Evolutionary conservation across 2,113 vertebrate genomes (phyloP).

Genomic region (Nerophis ophidion): DNA sequence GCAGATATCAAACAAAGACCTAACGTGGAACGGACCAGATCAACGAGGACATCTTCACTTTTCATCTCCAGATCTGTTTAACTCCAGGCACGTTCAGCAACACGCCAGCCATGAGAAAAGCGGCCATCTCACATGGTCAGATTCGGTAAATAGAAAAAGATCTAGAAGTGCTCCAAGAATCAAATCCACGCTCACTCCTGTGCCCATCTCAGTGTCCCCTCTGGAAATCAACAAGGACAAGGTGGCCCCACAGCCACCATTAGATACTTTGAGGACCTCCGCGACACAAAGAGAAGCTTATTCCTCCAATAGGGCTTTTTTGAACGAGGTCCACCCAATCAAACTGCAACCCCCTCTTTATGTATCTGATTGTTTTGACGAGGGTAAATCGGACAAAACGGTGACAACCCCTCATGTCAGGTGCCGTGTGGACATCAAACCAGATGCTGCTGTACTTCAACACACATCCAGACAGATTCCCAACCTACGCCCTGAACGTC

Average conservation of each 20-base stretch:
- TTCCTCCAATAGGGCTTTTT: slow-evolving; percentile 71
- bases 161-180: slow-evolving; percentile 84
- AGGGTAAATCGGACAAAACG: slow-evolving; percentile 62
- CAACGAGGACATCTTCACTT: slow-evolving; percentile 71
- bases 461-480: slow-evolving; percentile 71
- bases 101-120: slow-evolving; percentile 51
- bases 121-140: slow-evolving; percentile 62
- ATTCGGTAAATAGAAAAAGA: slow-evolving; percentile 77
- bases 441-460: slow-evolving; percentile 81
- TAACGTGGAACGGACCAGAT: slow-evolving; percentile 67
- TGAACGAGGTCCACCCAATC: slow-evolving; percentile 92
- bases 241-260: slow-evolving; percentile 60
- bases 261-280: slow-evolving; percentile 59
- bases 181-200: slow-evolving; percentile 76
- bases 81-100: slow-evolving; percentile 58
- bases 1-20: slow-evolving; percentile 62
- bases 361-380: slow-evolving; percentile 80
- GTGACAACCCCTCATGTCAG: slow-evolving; percentile 81
- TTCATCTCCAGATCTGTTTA: slow-evolving; percentile 68
- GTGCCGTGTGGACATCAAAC: slow-evolving; percentile 91
- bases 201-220: slow-evolving; percentile 76
- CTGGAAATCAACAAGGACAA: slow-evolving; percentile 66
- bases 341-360: slow-evolving; percentile 91
- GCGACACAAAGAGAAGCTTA: slow-evolving; percentile 71
- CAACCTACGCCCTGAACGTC: slow-evolving; percentile 55